Percentiles rank a stretch among this genome's conserved stretches.
Evolutionary conservation across 2,888 invertebrate genomes (phyloP).

Genomic region (Molorchus minor): DNA sequence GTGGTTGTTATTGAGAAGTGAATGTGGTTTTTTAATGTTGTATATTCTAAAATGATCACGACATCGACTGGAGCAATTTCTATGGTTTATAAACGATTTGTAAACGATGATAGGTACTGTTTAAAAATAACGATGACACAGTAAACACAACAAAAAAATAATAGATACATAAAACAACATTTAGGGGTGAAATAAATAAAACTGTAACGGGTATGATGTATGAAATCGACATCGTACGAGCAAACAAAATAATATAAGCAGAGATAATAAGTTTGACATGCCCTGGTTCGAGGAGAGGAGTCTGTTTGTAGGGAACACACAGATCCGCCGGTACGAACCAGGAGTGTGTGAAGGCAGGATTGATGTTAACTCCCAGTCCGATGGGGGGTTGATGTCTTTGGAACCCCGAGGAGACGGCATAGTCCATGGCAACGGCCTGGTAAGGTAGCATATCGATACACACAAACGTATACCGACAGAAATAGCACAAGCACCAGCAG

Average conservation of each 20-base stretch:
- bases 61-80: no score
- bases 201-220: neutral
- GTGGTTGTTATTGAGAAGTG: no score
- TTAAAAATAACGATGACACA: neutral
- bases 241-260: slow-evolving; percentile 36
- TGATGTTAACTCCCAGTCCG: slow-evolving; percentile 69
- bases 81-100: no score
- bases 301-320: slow-evolving; percentile 86
- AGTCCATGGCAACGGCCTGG: slow-evolving; percentile 89
- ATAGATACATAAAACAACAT: slow-evolving; percentile 26
- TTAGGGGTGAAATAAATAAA: slow-evolving; percentile 31
- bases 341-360: slow-evolving; percentile 89
- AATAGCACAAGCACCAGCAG: slow-evolving; percentile 18
- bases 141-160: slow-evolving; percentile 27
- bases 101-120: neutral
- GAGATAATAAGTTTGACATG: slow-evolving; percentile 74
- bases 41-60: no score
- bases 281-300: slow-evolving; percentile 91
- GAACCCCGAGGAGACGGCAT: slow-evolving; percentile 68
- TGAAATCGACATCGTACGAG: slow-evolving; percentile 15
- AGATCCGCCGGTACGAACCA: slow-evolving; percentile 95
- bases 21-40: no score
- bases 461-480: no score
- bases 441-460: slow-evolving; percentile 77
- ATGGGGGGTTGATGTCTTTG: slow-evolving; percentile 59